phyloP scores from a whole-genome alignment of 2,888 invertebrate genomes.

The Agrochola circellaris region DNA sequence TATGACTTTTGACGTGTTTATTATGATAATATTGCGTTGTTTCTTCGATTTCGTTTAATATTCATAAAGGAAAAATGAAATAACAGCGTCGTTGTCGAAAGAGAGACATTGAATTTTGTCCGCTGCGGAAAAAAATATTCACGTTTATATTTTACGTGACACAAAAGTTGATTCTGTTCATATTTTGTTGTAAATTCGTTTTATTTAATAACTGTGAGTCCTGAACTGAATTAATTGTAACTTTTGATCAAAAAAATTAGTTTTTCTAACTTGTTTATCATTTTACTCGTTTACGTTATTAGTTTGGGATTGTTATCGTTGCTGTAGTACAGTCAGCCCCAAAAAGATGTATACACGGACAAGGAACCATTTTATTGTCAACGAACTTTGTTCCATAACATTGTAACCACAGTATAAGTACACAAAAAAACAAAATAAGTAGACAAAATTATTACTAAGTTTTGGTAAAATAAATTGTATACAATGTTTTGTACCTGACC shows the following conservation, averaged over 20 bases:
- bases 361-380: no score
- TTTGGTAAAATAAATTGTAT: no score
- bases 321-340: not conserved
- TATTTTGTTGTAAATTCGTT: slow-evolving; percentile 10
- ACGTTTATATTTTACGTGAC: slow-evolving; percentile 14
- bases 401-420: no score
- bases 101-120: slow-evolving; percentile 11
- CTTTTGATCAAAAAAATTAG: not conserved
- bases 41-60: slow-evolving; percentile 30
- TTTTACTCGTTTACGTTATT: not conserved
- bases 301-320: not conserved
- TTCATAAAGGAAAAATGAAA: slow-evolving; percentile 25
- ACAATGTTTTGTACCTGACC: no score
- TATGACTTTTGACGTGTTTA: not conserved
- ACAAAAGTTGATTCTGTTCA: not conserved
- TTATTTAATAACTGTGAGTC: not conserved
- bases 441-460: no score
- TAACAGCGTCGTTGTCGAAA: not conserved
- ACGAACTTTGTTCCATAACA: no score
- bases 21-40: not conserved
- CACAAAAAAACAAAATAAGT: no score
- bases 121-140: not conserved
- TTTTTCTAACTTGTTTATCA: not conserved
- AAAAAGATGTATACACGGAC: no score
- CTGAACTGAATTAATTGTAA: not conserved